These are phyloP conservation scores for Hormaphis cornu DNA, from an alignment of 1,140 invertebrate species.

Conservation along the genomic window DNA sequence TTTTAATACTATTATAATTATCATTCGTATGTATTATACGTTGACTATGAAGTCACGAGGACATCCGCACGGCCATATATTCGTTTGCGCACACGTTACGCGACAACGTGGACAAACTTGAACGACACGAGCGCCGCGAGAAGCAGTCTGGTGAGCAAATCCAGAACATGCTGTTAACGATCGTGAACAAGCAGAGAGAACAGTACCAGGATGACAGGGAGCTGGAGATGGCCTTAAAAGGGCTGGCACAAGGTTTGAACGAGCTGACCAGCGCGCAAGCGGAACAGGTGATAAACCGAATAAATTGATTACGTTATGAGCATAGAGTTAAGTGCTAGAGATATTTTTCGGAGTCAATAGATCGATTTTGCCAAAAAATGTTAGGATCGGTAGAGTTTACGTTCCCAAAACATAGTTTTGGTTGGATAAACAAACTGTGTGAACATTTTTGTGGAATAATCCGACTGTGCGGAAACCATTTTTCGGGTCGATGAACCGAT, in stretches of 20 bases:
- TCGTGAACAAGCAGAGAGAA: constrained; percentile 63
- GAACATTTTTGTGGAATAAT: too few relatives aligned
- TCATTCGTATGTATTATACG: too few relatives aligned
- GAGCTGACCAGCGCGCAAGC: constrained; percentile 47
- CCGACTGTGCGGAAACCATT: too few relatives aligned
- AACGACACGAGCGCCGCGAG: constrained; percentile 72
- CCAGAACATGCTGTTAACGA: constrained; percentile 56
- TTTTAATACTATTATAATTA: neutral
- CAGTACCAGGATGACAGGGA: constrained; percentile 49
- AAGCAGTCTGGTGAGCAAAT: constrained; percentile 65
- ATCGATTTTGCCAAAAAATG: too few relatives aligned
- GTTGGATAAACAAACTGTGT: too few relatives aligned
- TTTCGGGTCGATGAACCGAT: too few relatives aligned
- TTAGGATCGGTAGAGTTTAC: too few relatives aligned
- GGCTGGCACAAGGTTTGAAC: constrained; percentile 41
- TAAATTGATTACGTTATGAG: too few relatives aligned
- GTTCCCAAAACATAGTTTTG: too few relatives aligned
- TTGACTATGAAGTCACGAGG: constrained; percentile 59
- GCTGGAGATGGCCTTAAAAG: constrained; percentile 48
- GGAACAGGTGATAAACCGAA: neutral
- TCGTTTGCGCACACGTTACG: constrained; percentile 71
- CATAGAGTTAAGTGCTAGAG: too few relatives aligned
- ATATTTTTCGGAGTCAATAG: too few relatives aligned
- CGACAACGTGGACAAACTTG: constrained; percentile 68
- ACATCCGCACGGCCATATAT: constrained; percentile 69